Evolutionary conservation across 2,797 vertebrate genomes (phyloP).

Genomic region (Tauraco hartlaubi): DNA sequence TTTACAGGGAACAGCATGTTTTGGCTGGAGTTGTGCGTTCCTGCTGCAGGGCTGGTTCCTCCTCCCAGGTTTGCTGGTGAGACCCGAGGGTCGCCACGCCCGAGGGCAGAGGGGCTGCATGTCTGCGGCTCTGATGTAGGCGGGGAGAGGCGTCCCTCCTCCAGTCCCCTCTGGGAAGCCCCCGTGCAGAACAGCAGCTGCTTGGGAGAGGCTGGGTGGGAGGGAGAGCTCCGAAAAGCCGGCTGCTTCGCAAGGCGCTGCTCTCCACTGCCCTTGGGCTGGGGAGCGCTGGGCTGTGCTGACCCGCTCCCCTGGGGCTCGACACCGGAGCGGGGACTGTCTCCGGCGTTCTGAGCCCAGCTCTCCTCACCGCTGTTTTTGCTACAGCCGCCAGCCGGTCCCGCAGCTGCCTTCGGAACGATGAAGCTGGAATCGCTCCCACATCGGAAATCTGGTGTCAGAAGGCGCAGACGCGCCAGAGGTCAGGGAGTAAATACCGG

Average conservation of each 20-base stretch:
- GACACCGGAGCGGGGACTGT: rapidly evolving
- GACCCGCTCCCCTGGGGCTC: neutral
- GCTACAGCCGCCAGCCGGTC: neutral
- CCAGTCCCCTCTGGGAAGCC: neutral
- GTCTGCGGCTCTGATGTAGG: neutral
- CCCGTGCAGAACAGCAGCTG: neutral
- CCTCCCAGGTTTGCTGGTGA: neutral
- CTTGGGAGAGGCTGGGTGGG: neutral
- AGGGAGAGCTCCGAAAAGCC: neutral
- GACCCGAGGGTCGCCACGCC: rapidly evolving
- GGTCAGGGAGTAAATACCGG: neutral
- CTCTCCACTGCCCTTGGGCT: rapidly evolving
- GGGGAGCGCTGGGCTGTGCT: neutral
- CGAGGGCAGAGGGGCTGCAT: rapidly evolving
- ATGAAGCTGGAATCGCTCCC: rapidly evolving
- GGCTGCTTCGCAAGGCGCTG: too few species aligned
- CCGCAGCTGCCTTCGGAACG: neutral
- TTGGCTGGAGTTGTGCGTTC: neutral
- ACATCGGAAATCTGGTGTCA: neutral
- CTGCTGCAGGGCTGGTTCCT: neutral
- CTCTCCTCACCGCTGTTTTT: neutral
- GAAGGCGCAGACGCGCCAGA: rapidly evolving
- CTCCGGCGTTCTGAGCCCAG: neutral
- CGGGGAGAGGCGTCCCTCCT: neutral
- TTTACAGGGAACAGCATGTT: neutral